A percentile compares a stretch with the other conserved stretches of the same genome.
These are phyloP conservation scores for Bos javanicus DNA, from an alignment of 2,113 vertebrate genomes.

Conservation along the genomic window DNA sequence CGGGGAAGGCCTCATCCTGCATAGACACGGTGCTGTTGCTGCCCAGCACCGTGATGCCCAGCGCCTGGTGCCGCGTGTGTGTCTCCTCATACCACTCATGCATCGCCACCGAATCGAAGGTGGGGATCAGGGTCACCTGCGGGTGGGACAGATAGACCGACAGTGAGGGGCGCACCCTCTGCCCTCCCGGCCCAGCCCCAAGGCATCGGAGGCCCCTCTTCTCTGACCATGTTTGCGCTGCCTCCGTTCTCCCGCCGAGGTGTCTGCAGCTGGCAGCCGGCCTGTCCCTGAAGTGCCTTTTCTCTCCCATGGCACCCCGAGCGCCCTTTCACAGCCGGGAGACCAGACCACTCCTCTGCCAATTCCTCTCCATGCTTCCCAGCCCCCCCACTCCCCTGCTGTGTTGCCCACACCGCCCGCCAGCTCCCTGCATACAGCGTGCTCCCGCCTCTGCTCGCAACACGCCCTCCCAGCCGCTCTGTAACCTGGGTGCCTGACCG, in stretches of 20 bases:
- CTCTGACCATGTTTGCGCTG: accelerated
- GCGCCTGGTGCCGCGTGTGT: conserved; percentile 83
- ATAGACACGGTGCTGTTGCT: conserved; percentile 96
- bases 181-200: neutral
- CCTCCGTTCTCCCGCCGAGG: accelerated
- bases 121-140: conserved; percentile 95
- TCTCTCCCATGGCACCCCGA: neutral
- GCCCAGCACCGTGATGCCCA: conserved; percentile 90
- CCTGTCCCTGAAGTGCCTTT: neutral
- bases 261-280: accelerated
- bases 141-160: accelerated
- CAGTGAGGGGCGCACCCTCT: accelerated
- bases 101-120: conserved; percentile 92
- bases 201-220: neutral
- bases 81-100: conserved; percentile 95
- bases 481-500: neutral
- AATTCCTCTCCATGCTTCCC: neutral
- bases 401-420: neutral
- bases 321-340: neutral
- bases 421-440: neutral
- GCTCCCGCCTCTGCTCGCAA: neutral
- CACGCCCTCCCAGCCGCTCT: too few relatives aligned
- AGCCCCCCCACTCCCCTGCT: accelerated
- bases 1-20: conserved; percentile 96
- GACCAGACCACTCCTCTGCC: neutral